phyloP scores from a whole-genome alignment of 2,888 invertebrate species.

The Candidula unifasciata region DNA sequence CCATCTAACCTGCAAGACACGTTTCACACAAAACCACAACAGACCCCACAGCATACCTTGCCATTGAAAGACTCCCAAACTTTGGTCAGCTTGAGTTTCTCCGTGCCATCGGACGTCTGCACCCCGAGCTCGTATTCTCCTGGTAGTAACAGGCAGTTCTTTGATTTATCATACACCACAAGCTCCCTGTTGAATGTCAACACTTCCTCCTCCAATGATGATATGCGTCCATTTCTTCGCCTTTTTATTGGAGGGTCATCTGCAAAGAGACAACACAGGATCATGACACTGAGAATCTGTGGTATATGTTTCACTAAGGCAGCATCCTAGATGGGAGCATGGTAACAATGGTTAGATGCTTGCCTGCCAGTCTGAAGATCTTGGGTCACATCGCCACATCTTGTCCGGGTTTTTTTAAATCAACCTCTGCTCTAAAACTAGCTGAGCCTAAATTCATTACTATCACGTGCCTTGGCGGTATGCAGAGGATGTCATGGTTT shows the following conservation, averaged over 20 bases:
- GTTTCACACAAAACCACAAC: no score
- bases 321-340: background rate
- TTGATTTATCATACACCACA: constrained; percentile 92
- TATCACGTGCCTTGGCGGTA: no score
- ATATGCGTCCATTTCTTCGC: constrained; percentile 64
- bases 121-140: constrained; percentile 93
- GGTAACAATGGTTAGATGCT: no score
- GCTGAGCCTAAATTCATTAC: no score
- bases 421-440: no score
- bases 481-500: no score
- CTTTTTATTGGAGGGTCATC: constrained; percentile 72
- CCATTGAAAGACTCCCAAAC: constrained; percentile 84
- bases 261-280: constrained; percentile 30
- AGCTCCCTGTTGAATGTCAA: constrained; percentile 82
- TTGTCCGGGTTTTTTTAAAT: no score
- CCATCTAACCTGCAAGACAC: no score
- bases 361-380: no score
- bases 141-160: constrained; percentile 89
- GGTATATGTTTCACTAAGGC: background rate
- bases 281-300: background rate
- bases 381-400: no score
- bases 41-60: constrained; percentile 76
- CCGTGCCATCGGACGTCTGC: constrained; percentile 82
- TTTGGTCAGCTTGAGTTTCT: constrained; percentile 85
- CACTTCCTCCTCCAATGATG: constrained; percentile 60